Conservation (phyloP, 2,113 vertebrate genomes). For the Kobus ellipsiprymnus region DNA sequence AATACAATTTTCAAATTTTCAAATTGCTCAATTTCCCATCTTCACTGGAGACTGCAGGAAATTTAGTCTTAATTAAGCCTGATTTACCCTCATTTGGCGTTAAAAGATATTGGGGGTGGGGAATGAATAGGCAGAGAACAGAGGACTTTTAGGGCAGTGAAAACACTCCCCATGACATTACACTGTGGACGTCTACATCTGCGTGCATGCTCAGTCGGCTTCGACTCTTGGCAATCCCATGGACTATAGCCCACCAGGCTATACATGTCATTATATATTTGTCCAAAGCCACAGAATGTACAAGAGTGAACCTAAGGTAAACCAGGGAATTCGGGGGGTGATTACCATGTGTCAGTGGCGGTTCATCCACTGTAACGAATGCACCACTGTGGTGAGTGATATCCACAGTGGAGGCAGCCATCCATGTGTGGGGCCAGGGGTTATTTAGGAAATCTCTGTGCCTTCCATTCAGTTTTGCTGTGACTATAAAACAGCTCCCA, state of each 20-base stretch:
- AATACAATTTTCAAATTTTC: conserved; percentile 18
- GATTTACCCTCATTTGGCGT: background rate
- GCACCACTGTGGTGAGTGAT: background rate
- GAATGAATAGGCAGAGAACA: background rate
- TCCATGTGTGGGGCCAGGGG: rapidly evolving
- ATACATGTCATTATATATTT: background rate
- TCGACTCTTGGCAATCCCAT: background rate
- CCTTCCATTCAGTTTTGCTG: background rate
- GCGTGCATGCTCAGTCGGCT: rapidly evolving
- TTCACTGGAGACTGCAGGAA: background rate
- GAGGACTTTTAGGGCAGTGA: background rate
- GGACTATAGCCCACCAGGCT: background rate
- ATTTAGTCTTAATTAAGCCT: background rate
- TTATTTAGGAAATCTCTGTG: background rate
- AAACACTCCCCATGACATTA: background rate
- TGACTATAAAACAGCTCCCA: background rate
- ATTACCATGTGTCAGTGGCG: background rate
- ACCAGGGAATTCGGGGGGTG: background rate
- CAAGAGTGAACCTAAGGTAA: background rate
- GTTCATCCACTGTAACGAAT: background rate
- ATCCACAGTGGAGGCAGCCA: background rate
- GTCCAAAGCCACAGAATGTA: background rate
- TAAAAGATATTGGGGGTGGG: background rate
- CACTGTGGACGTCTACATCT: background rate
- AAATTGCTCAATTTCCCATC: background rate